Percentiles rank a stretch among this genome's conserved stretches.
These are phyloP conservation scores for Strigamia maritima DNA, from an alignment of 2,888 invertebrate species.

Conservation along the genomic window DNA sequence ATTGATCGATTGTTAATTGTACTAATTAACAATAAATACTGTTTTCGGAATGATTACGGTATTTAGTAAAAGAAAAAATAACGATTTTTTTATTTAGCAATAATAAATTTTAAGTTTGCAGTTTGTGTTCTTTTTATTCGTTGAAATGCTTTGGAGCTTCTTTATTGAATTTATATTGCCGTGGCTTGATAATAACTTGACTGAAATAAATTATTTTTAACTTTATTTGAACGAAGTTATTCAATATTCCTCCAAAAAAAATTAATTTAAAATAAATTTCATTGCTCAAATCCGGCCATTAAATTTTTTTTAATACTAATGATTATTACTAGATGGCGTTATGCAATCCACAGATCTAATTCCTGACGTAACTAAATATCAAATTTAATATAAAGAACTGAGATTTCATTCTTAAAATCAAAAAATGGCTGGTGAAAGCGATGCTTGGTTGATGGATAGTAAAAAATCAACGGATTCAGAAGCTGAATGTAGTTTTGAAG, in stretches of 20 bases:
- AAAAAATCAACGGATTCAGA: neutral
- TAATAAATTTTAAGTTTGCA: constrained; percentile 22
- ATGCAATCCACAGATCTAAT: neutral
- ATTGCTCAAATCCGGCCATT: neutral
- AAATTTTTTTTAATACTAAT: neutral
- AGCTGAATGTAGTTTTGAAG: neutral
- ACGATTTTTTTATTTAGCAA: neutral
- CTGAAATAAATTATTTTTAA: constrained; percentile 22
- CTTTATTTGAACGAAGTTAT: neutral
- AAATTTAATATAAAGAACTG: neutral
- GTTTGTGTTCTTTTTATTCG: neutral
- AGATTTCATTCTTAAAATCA: neutral
- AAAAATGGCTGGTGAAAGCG: neutral
- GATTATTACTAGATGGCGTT: neutral
- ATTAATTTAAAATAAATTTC: neutral
- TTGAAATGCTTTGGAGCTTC: neutral
- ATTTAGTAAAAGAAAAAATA: neutral
- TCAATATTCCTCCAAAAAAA: neutral
- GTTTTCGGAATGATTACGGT: neutral
- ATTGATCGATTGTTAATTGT: neutral
- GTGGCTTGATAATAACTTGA: neutral
- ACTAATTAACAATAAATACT: neutral
- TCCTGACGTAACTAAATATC: neutral
- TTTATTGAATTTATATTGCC: constrained; percentile 20
- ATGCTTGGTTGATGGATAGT: neutral